These are phyloP conservation scores for Chaetogeoica ovagalla DNA, from an alignment of 2,888 invertebrate species.

Conservation along the genomic window DNA sequence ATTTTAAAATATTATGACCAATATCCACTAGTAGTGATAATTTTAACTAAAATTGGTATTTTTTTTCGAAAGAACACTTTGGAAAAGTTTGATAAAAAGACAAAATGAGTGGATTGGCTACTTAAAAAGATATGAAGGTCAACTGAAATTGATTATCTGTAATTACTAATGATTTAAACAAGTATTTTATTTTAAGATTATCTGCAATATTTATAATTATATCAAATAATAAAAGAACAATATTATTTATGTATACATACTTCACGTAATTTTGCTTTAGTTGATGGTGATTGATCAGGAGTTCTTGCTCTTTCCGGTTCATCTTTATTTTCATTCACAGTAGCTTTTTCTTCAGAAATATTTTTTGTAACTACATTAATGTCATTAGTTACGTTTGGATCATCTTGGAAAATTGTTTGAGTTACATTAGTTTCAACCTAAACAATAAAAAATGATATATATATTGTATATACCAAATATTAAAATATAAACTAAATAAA, in stretches of 20 bases:
- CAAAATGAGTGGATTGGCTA: too few species aligned
- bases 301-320: constrained; percentile 40
- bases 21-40: too few species aligned
- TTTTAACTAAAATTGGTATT: too few species aligned
- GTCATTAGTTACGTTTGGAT: not conserved
- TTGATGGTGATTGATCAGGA: constrained; percentile 50
- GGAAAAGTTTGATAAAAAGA: too few species aligned
- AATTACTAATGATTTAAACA: too few species aligned
- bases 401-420: not conserved
- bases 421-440: constrained; percentile 15
- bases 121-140: too few species aligned
- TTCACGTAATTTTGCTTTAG: constrained; percentile 45
- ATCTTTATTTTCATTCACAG: not conserved
- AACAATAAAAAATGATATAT: not conserved
- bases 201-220: too few species aligned
- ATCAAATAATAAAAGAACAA: not conserved
- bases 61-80: too few species aligned
- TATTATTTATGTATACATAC: constrained; percentile 9
- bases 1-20: too few species aligned
- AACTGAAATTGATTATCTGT: too few species aligned
- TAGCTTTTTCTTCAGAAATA: constrained; percentile 4
- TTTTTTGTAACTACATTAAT: not conserved
- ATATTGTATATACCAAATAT: not conserved
- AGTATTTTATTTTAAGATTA: not conserved
- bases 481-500: too few species aligned